Percentiles rank a stretch among this genome's conserved stretches.
phyloP scores from a whole-genome alignment of 1,140 invertebrate genomes.

The Zaprionus ghesquierei region DNA sequence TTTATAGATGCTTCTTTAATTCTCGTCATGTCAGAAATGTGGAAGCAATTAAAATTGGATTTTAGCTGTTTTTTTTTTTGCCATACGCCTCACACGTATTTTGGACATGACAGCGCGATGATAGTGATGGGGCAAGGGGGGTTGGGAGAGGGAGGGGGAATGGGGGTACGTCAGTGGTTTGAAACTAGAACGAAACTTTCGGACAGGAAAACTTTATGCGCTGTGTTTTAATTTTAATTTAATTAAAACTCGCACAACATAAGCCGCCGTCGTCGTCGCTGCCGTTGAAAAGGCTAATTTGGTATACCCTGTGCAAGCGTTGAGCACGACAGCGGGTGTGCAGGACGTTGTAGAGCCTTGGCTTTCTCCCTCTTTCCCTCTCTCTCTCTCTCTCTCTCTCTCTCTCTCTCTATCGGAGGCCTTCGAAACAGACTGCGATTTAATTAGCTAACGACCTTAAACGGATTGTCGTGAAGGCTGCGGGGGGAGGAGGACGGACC shows the following conservation, averaged over 20 bases:
- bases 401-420: neutral
- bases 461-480: slow-evolving; percentile 40
- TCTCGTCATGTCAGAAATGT: slow-evolving; percentile 38
- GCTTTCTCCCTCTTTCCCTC: too few species aligned
- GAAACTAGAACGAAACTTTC: slow-evolving; percentile 44
- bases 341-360: neutral
- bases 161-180: slow-evolving; percentile 7
- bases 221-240: slow-evolving; percentile 57
- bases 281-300: neutral
- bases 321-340: neutral
- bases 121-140: neutral
- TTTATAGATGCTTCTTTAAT: slow-evolving; percentile 2
- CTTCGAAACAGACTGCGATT: slow-evolving; percentile 31
- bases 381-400: too few species aligned
- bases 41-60: slow-evolving; percentile 59
- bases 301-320: slow-evolving; percentile 1
- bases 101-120: slow-evolving; percentile 23
- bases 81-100: slow-evolving; percentile 33
- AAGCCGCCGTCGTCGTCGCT: slow-evolving; percentile 45
- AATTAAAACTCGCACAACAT: slow-evolving; percentile 71
- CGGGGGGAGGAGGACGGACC: neutral
- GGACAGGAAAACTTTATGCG: slow-evolving; percentile 58
- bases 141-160: neutral
- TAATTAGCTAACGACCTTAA: slow-evolving; percentile 73
- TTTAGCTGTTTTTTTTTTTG: slow-evolving; percentile 23